These are phyloP conservation scores for Botrylloides violaceus DNA, from an alignment of 23 tunicate species.

Conservation along the genomic window DNA sequence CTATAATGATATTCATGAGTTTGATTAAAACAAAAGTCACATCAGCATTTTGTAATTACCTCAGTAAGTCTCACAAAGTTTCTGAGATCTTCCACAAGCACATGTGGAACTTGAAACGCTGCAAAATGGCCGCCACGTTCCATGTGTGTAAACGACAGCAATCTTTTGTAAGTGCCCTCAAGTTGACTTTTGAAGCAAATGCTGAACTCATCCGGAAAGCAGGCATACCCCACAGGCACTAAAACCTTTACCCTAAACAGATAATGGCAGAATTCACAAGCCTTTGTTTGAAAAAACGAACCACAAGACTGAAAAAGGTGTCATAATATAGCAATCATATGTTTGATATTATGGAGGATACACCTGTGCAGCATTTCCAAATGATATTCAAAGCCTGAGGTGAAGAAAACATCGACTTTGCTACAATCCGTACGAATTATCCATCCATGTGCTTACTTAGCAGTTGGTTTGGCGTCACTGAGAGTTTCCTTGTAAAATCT, in stretches of 20 bases:
- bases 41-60: too few species aligned
- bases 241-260: constrained; percentile 36
- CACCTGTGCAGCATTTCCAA: too few species aligned
- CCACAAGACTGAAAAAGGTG: too few species aligned
- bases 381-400: too few species aligned
- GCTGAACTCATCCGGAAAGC: constrained; percentile 53
- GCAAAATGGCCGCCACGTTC: constrained; percentile 78
- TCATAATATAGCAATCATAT: too few species aligned
- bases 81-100: constrained; percentile 39
- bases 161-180: constrained; percentile 16
- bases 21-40: too few species aligned
- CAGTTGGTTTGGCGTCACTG: background rate
- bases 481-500: constrained; percentile 67
- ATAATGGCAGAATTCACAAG: background rate
- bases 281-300: too few species aligned
- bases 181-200: constrained; percentile 11
- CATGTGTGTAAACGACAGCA: constrained; percentile 67
- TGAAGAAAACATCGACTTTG: too few species aligned
- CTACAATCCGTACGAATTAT: too few species aligned
- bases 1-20: background rate
- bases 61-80: constrained; percentile 48
- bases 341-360: too few species aligned
- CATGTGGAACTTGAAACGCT: constrained; percentile 55
- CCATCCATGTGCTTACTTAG: background rate
- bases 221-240: constrained; percentile 69